Evolutionary conservation across 2,888 invertebrate species (phyloP), one percentile per base, ranked within the genome.

Genomic region (Drosophila merina): DNA sequence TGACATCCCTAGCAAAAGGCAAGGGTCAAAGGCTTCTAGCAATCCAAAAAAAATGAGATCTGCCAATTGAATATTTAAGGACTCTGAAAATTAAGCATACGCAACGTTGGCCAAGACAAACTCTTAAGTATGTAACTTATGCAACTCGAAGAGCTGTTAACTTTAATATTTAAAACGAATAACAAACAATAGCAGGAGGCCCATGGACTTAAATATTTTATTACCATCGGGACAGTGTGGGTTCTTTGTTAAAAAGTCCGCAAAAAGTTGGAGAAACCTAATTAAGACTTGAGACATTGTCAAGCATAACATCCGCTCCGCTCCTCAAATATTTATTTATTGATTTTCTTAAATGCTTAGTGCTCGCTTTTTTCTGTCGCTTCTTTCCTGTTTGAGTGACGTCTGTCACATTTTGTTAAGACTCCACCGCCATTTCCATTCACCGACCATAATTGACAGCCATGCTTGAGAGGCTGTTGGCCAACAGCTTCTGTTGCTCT

Each of bases 321-420:
- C 69, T 66, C 36, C 47, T 72, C 57, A 59, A 51, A 60, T 67
- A 74, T 76, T 63, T 77, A 76, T 68, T 54, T 74, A 81, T 86
- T 66, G 78, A 81, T 74, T 84, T 77, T 74, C 57, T 84, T 74
- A 77, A 86, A 68, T 48, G 78, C 59, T 83, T 67, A 68, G 50
- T 77, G 76, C 62, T 71, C 73, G 80, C 74, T 73, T 79, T 55
- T 54, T 45, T 55, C 57, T 28, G 49, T 51, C 54, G 63, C 72
- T 63, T 62, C 72, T 58, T 70, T 58, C 59, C 52, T 42, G 47
- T 86, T 69, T 77, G 80, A 86, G 67, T 75, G 81, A 80, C 74
- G 63, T 70, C 69, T 74, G 86, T 83, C 86, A 80, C 76, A 77
- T 86, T 84, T 48, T 67, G 76, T 70, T 69, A 74, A 75, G 77